These are phyloP conservation scores for Syngnathoides biaculeatus DNA, from an alignment of 2,113 vertebrate genomes.

Conservation along the genomic window DNA sequence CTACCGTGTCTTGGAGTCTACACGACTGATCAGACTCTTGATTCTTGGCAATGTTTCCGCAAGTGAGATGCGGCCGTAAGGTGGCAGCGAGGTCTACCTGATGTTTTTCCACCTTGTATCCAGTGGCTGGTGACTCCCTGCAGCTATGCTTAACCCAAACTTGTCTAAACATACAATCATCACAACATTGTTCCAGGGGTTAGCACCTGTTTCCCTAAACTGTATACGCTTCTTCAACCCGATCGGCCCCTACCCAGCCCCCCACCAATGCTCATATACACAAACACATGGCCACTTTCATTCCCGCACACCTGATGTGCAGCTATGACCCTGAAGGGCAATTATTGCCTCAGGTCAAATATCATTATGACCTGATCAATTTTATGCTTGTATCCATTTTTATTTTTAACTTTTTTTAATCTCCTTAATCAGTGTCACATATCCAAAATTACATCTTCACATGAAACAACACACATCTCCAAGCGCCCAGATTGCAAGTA, in stretches of 20 bases:
- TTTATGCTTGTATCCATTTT: no score
- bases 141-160: conserved; percentile 69
- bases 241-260: background rate
- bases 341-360: conserved; percentile 34
- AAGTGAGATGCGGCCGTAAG: background rate
- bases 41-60: no score
- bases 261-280: background rate
- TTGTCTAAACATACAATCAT: conserved; percentile 70
- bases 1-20: no score
- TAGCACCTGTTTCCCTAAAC: conserved; percentile 72
- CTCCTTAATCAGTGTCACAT: no score
- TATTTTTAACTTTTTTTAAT: no score
- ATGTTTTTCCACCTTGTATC: conserved; percentile 44
- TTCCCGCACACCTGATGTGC: conserved; percentile 15
- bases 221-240: conserved; percentile 47
- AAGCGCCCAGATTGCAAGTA: background rate
- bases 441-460: no score
- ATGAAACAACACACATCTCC: no score
- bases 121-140: conserved; percentile 58
- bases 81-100: conserved; percentile 29
- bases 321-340: conserved; percentile 12
- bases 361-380: conserved; percentile 23
- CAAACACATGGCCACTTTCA: conserved; percentile 18
- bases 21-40: no score
- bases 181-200: conserved; percentile 70